Conservation (phyloP, 1,140 invertebrate genomes). For the Leptinotarsa defecta region DNA sequence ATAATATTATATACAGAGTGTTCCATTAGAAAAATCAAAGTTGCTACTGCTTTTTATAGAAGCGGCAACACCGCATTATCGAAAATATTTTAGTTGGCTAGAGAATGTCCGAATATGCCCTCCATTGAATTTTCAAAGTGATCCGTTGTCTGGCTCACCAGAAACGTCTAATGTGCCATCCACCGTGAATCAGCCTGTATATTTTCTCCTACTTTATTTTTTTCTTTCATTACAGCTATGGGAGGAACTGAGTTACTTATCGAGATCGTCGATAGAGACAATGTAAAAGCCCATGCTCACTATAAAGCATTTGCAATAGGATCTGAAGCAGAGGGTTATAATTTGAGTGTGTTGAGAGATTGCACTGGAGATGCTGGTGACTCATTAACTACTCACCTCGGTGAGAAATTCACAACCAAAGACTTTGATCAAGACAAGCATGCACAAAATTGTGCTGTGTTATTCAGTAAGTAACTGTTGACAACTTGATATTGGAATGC, state of each 20-base stretch:
- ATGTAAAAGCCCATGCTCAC: conserved; percentile 60
- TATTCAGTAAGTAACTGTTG: conserved; percentile 55
- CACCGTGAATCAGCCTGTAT: too few species aligned
- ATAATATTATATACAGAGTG: too few species aligned
- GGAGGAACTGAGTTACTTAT: conserved; percentile 60
- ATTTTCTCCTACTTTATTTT: too few species aligned
- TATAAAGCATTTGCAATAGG: conserved; percentile 70
- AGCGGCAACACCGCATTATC: too few species aligned
- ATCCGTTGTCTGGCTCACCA: too few species aligned
- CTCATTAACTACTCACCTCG: conserved; percentile 72
- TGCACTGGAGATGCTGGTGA: conserved; percentile 70
- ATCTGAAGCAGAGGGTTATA: conserved; percentile 61
- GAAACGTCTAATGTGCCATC: too few species aligned
- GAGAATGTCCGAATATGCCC: too few species aligned
- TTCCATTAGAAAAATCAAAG: too few species aligned
- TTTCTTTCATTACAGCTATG: conserved; percentile 9
- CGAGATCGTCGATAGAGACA: conserved; percentile 66
- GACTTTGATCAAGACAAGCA: conserved; percentile 75
- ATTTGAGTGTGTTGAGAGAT: conserved; percentile 64
- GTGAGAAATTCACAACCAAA: conserved; percentile 72
- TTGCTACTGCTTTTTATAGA: too few species aligned
- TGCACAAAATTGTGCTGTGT: conserved; percentile 71
- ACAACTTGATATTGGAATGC: too few species aligned
- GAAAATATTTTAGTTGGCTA: too few species aligned
- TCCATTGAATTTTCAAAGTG: too few species aligned